These are phyloP conservation scores for Tragopan temminckii DNA, from an alignment of 2,797 vertebrate genomes.

Conservation along the genomic window DNA sequence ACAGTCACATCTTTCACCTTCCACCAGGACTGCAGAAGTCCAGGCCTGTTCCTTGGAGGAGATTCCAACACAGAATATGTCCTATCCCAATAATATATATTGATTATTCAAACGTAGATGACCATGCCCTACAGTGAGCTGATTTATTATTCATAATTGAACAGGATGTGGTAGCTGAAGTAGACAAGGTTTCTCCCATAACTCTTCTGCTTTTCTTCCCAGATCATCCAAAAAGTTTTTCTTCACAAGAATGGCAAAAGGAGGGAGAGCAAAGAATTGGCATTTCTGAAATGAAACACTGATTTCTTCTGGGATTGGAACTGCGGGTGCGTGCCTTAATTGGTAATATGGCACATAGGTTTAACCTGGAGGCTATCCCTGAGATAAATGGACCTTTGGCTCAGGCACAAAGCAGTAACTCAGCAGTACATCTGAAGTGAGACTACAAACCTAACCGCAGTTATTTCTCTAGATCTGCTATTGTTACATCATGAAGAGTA, in stretches of 20 bases:
- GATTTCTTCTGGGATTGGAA: conserved; percentile 58
- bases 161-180: neutral
- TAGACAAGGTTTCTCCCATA: neutral
- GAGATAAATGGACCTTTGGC: conserved; percentile 73
- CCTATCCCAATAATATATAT: neutral
- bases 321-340: conserved; percentile 22
- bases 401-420: conserved; percentile 58
- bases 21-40: neutral
- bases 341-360: conserved; percentile 55
- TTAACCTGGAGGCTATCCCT: conserved; percentile 56
- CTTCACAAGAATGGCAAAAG: neutral
- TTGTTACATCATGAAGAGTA: conserved; percentile 63
- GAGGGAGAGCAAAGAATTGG: neutral
- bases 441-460: conserved; percentile 71
- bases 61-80: neutral
- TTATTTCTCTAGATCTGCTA: conserved; percentile 71
- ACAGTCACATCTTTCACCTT: neutral
- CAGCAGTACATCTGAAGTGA: conserved; percentile 61
- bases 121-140: neutral
- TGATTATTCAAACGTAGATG: neutral
- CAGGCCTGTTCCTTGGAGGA: neutral
- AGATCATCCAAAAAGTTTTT: neutral
- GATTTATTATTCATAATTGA: neutral
- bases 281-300: conserved; percentile 44
- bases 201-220: neutral